phyloP scores from a whole-genome alignment of 2,113 vertebrate genomes.

The Forbesichthys agassizii region DNA sequence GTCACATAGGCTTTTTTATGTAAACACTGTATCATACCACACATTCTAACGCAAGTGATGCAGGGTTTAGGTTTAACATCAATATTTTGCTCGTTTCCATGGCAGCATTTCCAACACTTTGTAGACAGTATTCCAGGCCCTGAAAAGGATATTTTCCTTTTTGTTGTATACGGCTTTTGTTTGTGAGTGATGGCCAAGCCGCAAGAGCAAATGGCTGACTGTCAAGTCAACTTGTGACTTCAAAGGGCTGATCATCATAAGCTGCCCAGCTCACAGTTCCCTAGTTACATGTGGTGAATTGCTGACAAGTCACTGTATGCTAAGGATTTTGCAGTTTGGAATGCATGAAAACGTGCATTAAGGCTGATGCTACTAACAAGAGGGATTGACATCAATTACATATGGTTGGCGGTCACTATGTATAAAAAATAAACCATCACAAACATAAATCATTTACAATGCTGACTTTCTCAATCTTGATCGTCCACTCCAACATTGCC shows the following conservation, averaged over 20 bases:
- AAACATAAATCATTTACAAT: too few species aligned
- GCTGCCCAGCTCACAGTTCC: conserved; percentile 14
- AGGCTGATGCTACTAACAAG: conserved; percentile 32
- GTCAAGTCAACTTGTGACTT: conserved; percentile 21
- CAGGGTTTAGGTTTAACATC: neutral
- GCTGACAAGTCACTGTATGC: conserved; percentile 43
- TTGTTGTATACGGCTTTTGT: conserved; percentile 20
- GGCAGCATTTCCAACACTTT: conserved; percentile 19
- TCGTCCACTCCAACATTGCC: neutral
- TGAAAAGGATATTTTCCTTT: neutral
- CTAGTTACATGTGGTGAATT: conserved; percentile 15
- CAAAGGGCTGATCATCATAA: conserved; percentile 32
- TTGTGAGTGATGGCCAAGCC: conserved; percentile 20
- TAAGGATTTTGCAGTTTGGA: conserved; percentile 29
- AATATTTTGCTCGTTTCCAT: conserved; percentile 33
- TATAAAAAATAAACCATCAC: too few species aligned
- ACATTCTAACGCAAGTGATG: too few species aligned
- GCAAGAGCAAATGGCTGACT: conserved; percentile 17
- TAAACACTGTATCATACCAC: too few species aligned
- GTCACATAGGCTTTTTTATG: too few species aligned
- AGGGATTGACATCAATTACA: conserved; percentile 13
- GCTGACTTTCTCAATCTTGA: neutral
- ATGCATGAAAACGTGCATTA: conserved; percentile 28
- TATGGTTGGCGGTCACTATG: neutral
- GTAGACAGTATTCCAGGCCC: too few species aligned